Conservation (phyloP, 2,113 vertebrate species). For the Romanogobio albipinnatus region DNA sequence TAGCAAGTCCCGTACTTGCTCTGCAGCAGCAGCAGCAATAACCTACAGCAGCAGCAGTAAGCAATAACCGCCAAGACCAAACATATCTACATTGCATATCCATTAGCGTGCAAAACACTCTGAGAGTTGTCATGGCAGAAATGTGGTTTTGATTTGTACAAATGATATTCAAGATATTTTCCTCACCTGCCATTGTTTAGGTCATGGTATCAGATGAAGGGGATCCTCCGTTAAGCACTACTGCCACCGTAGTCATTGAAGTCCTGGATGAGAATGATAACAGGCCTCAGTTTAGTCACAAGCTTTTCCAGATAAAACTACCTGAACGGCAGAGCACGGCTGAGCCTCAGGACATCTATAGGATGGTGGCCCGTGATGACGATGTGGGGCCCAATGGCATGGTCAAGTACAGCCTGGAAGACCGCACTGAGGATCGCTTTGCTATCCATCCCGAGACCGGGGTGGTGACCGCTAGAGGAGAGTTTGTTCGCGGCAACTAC, state of each 20-base stretch:
- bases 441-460: slow-evolving; percentile 81
- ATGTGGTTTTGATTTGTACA: background rate
- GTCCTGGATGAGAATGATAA: slow-evolving; percentile 91
- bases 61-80: too few relatives aligned
- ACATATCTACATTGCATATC: too few relatives aligned
- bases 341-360: slow-evolving; percentile 74
- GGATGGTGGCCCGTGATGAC: slow-evolving; percentile 85
- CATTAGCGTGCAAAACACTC: too few relatives aligned
- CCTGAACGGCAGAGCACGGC: slow-evolving; percentile 68
- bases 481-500: slow-evolving; percentile 86
- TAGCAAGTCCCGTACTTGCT: too few relatives aligned
- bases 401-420: slow-evolving; percentile 86
- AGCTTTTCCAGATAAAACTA: slow-evolving; percentile 87
- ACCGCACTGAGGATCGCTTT: slow-evolving; percentile 76
- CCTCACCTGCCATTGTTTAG: slow-evolving; percentile 66
- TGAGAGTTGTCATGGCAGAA: too few relatives aligned
- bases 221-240: slow-evolving; percentile 83
- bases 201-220: slow-evolving; percentile 90
- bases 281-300: slow-evolving; percentile 86
- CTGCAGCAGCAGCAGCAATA: too few relatives aligned
- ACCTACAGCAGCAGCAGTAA: too few relatives aligned
- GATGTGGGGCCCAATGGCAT: slow-evolving; percentile 85
- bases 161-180: background rate
- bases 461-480: slow-evolving; percentile 78
- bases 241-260: slow-evolving; percentile 85